A percentile compares a stretch with the other conserved stretches of the same genome.
phyloP scores from a whole-genome alignment of 2,888 invertebrate species.

The Digitonthophagus gazella region DNA sequence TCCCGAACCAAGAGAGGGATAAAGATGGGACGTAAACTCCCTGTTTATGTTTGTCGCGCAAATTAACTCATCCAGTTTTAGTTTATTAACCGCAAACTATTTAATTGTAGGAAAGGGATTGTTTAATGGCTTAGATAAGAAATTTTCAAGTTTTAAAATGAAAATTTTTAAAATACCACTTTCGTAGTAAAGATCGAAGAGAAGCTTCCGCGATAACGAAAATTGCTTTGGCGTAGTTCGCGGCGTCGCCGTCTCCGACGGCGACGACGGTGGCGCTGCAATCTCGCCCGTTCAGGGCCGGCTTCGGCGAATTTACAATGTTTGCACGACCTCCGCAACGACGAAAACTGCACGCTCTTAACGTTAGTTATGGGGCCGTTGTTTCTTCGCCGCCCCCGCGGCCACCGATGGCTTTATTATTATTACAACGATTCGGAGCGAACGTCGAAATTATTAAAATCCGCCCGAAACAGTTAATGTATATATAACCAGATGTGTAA shows the following conservation, averaged over 20 bases:
- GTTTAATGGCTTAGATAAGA: too few relatives aligned
- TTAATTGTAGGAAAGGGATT: too few relatives aligned
- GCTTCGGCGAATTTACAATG: constrained; percentile 27
- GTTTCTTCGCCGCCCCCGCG: constrained; percentile 14
- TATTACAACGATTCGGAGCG: not conserved
- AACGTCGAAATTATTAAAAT: too few relatives aligned
- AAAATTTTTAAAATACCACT: not conserved
- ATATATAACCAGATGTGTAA: too few relatives aligned
- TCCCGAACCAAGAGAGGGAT: too few relatives aligned
- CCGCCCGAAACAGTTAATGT: not conserved
- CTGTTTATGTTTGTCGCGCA: too few relatives aligned
- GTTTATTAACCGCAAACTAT: too few relatives aligned
- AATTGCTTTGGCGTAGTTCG: not conserved
- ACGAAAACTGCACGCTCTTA: constrained; percentile 26
- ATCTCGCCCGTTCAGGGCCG: not conserved
- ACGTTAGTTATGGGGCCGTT: constrained; percentile 29
- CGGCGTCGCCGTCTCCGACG: not conserved
- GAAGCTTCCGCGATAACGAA: not conserved
- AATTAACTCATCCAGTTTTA: too few relatives aligned
- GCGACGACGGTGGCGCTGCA: not conserved
- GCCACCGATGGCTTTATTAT: too few relatives aligned
- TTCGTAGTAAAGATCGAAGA: not conserved
- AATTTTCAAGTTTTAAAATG: not conserved
- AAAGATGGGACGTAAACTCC: too few relatives aligned
- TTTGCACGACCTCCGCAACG: constrained; percentile 29